A percentile compares a stretch with the other conserved stretches of the same genome.
phyloP scores from a whole-genome alignment of 2,888 invertebrate species.

The Hirtodrosophila confusa region DNA sequence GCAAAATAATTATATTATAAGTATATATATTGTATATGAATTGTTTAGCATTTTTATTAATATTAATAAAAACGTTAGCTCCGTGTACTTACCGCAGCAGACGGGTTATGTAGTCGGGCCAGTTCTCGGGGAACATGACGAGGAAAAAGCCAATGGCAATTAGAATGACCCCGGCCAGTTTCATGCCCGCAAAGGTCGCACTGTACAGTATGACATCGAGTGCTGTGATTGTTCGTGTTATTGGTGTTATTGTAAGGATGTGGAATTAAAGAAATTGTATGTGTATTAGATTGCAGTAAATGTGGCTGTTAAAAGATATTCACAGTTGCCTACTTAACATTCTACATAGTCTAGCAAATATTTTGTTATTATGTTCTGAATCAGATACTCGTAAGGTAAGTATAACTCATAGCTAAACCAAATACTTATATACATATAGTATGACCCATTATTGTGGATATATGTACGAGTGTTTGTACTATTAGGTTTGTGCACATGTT shows the following conservation, averaged over 20 bases:
- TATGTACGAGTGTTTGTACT: not conserved
- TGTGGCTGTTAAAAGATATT: not conserved
- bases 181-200: conserved; percentile 96
- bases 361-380: too few species aligned
- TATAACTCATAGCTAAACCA: not conserved
- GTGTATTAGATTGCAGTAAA: conserved; percentile 11
- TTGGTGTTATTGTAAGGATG: not conserved
- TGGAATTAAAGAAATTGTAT: conserved; percentile 2
- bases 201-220: conserved; percentile 94
- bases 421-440: conserved; percentile 1
- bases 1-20: conserved; percentile 56
- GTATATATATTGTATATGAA: conserved; percentile 14
- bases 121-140: conserved; percentile 97
- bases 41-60: conserved; percentile 29
- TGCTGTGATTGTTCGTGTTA: conserved; percentile 85
- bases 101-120: conserved; percentile 97
- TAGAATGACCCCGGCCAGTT: conserved; percentile 95
- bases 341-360: too few species aligned
- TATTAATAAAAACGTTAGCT: conserved; percentile 18
- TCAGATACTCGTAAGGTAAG: too few species aligned
- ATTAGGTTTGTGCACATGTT: conserved; percentile 1
- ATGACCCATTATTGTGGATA: conserved; percentile 1
- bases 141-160: conserved; percentile 96
- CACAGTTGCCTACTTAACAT: too few species aligned
- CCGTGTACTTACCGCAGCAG: conserved; percentile 90